Evolutionary conservation across 2,113 vertebrate species (phyloP), one percentile per base, ranked within the genome.

Genomic region (Oophaga pumilio): DNA sequence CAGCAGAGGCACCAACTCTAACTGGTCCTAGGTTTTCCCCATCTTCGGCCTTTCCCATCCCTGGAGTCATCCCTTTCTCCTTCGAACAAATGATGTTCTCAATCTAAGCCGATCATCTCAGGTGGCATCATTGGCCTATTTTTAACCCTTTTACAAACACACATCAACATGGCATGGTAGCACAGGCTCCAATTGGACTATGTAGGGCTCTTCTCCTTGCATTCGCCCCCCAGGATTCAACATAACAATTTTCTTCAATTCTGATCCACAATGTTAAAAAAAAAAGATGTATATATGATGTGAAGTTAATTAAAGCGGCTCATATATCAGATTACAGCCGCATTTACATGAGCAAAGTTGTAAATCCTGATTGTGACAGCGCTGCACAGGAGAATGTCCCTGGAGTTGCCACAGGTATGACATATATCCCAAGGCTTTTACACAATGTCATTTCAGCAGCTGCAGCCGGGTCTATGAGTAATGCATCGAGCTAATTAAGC

Each of bases 301-400:
- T 28, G 52, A 56, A 66, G 80, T 66, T 82, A 82, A 82, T 82
- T 82, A 82, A 50, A 49, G 0, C 5, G 15, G 33, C 53, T 28
- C n/a, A 49, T 49, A 82, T 43, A 82, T 64, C 79, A 49, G 79
- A 82, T 82, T 79, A 82, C 28, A 62, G 79, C 57, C 9, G 18
- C 79, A 64, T 49, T 66, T 66, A 66, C 80, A 79, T 79, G 76
- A 79, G 53, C 76, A 79, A 79, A n/a, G 76, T n/a, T 79, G 76
- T 79, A 79, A 79, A 59, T 59, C n/a, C 76, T 79, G 76, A 56
- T 57, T 57, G 76, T 82, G 33, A 50, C 28, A 82, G 80, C 33
- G 18, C 18, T 82, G 60, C 52, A 82, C 79, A 62, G 76, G 64
- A 71, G 84, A 76, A 8, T 50, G 60, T 76, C 33, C 28, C 71